These are phyloP conservation scores for Peromyscus californicus DNA, from an alignment of 2,113 vertebrate genomes.

Conservation along the genomic window DNA sequence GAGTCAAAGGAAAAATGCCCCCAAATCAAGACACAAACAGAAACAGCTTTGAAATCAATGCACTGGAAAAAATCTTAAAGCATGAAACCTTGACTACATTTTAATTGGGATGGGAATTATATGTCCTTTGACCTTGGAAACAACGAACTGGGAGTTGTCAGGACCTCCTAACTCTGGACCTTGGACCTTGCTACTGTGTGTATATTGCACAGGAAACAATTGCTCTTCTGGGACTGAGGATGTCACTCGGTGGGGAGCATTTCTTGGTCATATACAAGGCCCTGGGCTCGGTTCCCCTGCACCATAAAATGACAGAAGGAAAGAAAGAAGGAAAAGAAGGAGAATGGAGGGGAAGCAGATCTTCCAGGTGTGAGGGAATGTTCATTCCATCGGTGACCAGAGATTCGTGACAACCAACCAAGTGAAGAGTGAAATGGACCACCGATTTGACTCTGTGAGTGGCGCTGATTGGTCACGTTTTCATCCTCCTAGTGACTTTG, in stretches of 20 bases:
- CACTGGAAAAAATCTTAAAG: background rate
- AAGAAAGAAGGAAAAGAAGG: background rate
- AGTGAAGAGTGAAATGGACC: background rate
- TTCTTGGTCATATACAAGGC: background rate
- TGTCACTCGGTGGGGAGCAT: rapidly evolving
- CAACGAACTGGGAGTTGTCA: background rate
- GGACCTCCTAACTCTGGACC: background rate
- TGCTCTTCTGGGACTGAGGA: background rate
- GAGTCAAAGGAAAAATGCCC: background rate
- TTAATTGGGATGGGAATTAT: background rate
- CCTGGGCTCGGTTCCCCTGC: background rate
- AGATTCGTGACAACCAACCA: background rate
- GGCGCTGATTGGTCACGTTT: background rate
- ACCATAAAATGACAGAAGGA: background rate
- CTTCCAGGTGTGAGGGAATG: background rate
- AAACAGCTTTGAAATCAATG: background rate
- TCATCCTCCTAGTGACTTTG: background rate
- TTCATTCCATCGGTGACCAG: background rate
- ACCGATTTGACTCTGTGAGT: background rate
- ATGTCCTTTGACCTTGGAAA: background rate
- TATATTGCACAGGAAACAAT: background rate
- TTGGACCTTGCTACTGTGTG: background rate
- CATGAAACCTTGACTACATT: background rate
- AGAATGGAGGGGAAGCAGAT: background rate
- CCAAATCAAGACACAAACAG: background rate